Evolutionary conservation across 2,113 vertebrate genomes (phyloP), one percentile per base, ranked within the genome.

Genomic region (Cyanoliseus patagonus): DNA sequence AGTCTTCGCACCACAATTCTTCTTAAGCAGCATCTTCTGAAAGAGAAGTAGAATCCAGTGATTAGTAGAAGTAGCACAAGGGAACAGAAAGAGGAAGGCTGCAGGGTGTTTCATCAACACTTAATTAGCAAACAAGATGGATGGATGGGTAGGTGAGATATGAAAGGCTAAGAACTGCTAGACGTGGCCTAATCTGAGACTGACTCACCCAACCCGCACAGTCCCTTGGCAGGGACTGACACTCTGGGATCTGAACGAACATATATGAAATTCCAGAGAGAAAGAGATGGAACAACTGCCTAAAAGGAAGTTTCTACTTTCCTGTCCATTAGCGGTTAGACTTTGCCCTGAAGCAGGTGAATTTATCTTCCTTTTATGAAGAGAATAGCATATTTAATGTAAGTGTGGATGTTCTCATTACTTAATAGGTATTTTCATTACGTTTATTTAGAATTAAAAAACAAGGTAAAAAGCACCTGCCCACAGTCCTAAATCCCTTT

Each of bases 11-110:
- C 98, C 98, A 42, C 98, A 99, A 94, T 98, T 99, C 97, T 98
- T 99, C 96, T 98, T 99, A 74, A 99, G 98, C 83, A 99, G 98
- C 99, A 99, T 99, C 98, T 99, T 99, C 99, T 99, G 96, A 97
- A 98, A 97, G 97, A 95, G 95, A 98, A 88, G 94, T 67, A 95
- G 73, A 94, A 97, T 86, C 68, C 90, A 86, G 31, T 18, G 35
- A 81, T 97, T 95, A 97, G 82, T 88, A 89, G 79, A 84, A 88
- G 86, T 64, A 93, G n/a, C 77, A 90, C 0, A 11, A 78, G 30
- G 11, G 6, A 84, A 92, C 1, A 85, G 44, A 79, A 30, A 68
- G 20, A 47, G 4, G 22, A 30, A 86, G n/a, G 37, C 9, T 69
- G 23, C 44, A 84, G 41, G 25, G 37, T 80, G 25, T 33, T 52